These are phyloP conservation scores for Ypsolopha sequella DNA, from an alignment of 2,888 invertebrate species.

Conservation along the genomic window DNA sequence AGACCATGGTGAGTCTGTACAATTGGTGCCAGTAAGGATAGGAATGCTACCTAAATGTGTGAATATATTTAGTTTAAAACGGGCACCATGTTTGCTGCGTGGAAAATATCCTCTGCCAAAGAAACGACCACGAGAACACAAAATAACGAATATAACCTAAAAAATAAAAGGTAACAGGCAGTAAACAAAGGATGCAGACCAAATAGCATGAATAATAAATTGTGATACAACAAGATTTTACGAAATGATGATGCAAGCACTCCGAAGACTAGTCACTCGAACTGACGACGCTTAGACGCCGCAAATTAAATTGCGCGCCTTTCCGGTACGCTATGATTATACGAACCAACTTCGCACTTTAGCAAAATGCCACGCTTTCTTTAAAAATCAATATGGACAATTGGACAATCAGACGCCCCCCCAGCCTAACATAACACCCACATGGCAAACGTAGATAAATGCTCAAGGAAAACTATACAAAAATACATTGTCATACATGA, in stretches of 20 bases:
- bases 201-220: neutral
- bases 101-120: too few species aligned
- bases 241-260: neutral
- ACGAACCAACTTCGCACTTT: conserved; percentile 15
- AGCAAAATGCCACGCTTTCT: conserved; percentile 14
- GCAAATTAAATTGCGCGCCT: conserved; percentile 54
- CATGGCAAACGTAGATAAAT: neutral
- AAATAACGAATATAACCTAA: conserved; percentile 12
- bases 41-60: too few species aligned
- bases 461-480: neutral
- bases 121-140: too few species aligned
- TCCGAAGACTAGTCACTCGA: too few species aligned
- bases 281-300: conserved; percentile 46
- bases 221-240: neutral
- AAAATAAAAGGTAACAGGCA: conserved; percentile 4
- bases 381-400: conserved; percentile 22
- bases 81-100: too few species aligned
- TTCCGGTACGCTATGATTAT: neutral
- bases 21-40: too few species aligned
- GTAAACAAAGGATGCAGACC: neutral
- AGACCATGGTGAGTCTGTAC: too few species aligned
- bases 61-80: too few species aligned
- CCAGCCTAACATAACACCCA: neutral
- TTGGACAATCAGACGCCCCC: neutral
- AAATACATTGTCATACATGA: neutral